Evolutionary conservation across 92 coral and sea anemone genomes (phyloP).

Genomic region (Actinostola sp.): DNA sequence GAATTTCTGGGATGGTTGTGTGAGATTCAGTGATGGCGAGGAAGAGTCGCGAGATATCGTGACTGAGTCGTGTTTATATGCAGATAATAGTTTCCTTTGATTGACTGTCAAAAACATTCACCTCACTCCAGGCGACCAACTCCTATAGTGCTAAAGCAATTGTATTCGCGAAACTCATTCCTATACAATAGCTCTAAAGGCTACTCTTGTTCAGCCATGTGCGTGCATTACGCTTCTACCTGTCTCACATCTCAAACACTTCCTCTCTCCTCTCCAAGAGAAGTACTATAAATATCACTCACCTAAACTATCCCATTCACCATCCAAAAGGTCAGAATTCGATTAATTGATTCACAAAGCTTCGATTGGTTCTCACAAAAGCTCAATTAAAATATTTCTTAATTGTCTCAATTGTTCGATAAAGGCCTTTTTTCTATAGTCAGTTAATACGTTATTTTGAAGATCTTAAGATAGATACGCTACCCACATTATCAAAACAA

Average conservation of each 20-base stretch:
- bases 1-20: not conserved
- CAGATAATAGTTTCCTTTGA: conserved; percentile 4
- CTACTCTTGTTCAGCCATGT: not conserved
- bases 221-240: not conserved
- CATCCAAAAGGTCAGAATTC: not conserved
- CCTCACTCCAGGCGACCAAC: not conserved
- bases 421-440: not conserved
- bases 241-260: not conserved
- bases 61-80: not conserved
- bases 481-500: not conserved
- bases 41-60: not conserved
- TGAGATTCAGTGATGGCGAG: not conserved
- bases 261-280: not conserved
- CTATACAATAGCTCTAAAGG: not conserved
- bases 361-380: not conserved
- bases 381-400: not conserved
- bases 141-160: not conserved
- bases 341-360: not conserved
- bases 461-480: not conserved
- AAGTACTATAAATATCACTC: not conserved
- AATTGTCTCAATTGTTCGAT: not conserved
- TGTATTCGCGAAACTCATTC: not conserved
- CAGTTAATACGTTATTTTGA: not conserved
- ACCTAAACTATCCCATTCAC: not conserved
- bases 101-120: conserved; percentile 17